A percentile compares a stretch with the other conserved stretches of the same genome.
These are phyloP conservation scores for Argentina silus DNA, from an alignment of 2,797 vertebrate species.

Conservation along the genomic window DNA sequence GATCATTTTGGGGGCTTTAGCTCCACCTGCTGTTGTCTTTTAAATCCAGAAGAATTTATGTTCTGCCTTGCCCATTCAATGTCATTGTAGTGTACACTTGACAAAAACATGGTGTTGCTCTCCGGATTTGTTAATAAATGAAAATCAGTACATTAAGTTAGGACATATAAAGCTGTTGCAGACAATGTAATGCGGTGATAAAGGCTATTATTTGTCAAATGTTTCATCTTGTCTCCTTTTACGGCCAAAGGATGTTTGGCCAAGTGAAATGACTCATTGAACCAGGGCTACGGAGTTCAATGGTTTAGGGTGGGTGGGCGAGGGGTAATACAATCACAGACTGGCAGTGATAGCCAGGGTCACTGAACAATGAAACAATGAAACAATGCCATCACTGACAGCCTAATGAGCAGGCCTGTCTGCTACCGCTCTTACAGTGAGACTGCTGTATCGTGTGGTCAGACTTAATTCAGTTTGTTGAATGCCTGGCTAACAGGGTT, in stretches of 20 bases:
- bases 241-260: neutral
- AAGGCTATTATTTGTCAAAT: neutral
- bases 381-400: conserved; percentile 21
- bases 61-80: too few species aligned
- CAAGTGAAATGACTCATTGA: neutral
- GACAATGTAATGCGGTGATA: neutral
- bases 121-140: too few species aligned
- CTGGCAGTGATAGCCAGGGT: conserved; percentile 40
- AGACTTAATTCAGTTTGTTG: neutral
- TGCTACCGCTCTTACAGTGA: neutral
- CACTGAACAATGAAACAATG: conserved; percentile 35
- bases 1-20: conserved; percentile 14
- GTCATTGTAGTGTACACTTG: too few species aligned
- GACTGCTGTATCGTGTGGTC: neutral
- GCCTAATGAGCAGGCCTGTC: conserved; percentile 7
- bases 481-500: neutral
- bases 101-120: too few species aligned
- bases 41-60: neutral
- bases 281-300: neutral
- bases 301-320: neutral
- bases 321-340: conserved; percentile 30
- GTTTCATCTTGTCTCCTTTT: neutral
- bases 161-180: neutral
- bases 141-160: too few species aligned
- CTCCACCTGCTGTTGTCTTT: conserved; percentile 61